Evolutionary conservation across 2,888 invertebrate genomes (phyloP).

Genomic region (Microplitis deprimator): DNA sequence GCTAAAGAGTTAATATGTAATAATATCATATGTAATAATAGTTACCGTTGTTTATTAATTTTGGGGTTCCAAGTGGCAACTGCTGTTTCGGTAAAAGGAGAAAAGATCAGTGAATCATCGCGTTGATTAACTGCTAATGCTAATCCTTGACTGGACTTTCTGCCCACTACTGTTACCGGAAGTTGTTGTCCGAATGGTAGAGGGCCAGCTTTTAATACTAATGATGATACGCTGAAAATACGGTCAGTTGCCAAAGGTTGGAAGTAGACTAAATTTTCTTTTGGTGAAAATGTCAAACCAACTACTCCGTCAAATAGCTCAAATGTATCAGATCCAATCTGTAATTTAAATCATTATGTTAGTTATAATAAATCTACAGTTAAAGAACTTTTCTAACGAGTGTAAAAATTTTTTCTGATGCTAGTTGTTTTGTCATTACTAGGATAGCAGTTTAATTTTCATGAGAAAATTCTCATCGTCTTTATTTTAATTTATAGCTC

Average conservation of each 20-base stretch:
- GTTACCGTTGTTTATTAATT: conserved; percentile 80
- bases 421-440: no score
- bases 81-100: conserved; percentile 86
- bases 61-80: conserved; percentile 85
- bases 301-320: conserved; percentile 84
- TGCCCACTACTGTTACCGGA: conserved; percentile 84
- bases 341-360: conserved; percentile 22
- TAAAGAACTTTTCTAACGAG: neutral
- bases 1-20: neutral
- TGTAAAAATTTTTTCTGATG: neutral
- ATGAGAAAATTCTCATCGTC: neutral
- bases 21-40: conserved; percentile 25
- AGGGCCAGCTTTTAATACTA: conserved; percentile 82
- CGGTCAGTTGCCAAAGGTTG: conserved; percentile 84
- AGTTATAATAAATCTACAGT: neutral
- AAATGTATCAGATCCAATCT: conserved; percentile 79
- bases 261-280: conserved; percentile 77
- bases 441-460: neutral
- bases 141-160: conserved; percentile 88
- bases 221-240: conserved; percentile 83
- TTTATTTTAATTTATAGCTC: neutral
- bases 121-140: conserved; percentile 81
- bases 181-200: conserved; percentile 80
- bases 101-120: conserved; percentile 84
- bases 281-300: conserved; percentile 80